Conservation (phyloP, 2,888 invertebrate species). For the Masnerella sp. region DNA sequence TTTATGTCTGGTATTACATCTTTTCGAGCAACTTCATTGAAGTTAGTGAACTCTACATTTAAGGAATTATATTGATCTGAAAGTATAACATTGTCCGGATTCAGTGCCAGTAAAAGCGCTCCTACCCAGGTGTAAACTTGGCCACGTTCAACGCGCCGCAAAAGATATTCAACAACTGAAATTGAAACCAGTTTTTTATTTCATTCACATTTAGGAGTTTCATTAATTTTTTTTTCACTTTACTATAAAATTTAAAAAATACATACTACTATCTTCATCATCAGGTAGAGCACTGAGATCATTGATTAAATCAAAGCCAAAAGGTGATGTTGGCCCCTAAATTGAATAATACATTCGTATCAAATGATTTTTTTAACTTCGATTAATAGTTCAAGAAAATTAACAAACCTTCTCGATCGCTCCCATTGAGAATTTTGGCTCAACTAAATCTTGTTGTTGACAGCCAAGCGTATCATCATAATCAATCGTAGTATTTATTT, state of each 20-base stretch:
- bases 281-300: constrained; percentile 65
- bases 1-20: constrained; percentile 69
- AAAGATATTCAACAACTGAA: constrained; percentile 72
- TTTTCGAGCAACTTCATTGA: constrained; percentile 43
- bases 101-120: constrained; percentile 74
- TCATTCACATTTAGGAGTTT: background rate
- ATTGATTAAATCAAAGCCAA: constrained; percentile 64
- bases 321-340: constrained; percentile 58
- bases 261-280: constrained; percentile 64
- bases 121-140: constrained; percentile 77
- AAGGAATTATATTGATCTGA: constrained; percentile 61
- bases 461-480: constrained; percentile 1
- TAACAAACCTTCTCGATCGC: constrained; percentile 53
- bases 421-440: constrained; percentile 41
- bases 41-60: constrained; percentile 41
- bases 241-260: constrained; percentile 5
- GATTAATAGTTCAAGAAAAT: no score
- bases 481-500: background rate
- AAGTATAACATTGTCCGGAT: constrained; percentile 68
- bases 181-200: background rate
- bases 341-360: constrained; percentile 36
- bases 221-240: background rate
- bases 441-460: constrained; percentile 37
- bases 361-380: no score
- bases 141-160: constrained; percentile 69